Evolutionary conservation across 2,797 vertebrate genomes (phyloP).

Genomic region (Threskiornis aethiopicus): DNA sequence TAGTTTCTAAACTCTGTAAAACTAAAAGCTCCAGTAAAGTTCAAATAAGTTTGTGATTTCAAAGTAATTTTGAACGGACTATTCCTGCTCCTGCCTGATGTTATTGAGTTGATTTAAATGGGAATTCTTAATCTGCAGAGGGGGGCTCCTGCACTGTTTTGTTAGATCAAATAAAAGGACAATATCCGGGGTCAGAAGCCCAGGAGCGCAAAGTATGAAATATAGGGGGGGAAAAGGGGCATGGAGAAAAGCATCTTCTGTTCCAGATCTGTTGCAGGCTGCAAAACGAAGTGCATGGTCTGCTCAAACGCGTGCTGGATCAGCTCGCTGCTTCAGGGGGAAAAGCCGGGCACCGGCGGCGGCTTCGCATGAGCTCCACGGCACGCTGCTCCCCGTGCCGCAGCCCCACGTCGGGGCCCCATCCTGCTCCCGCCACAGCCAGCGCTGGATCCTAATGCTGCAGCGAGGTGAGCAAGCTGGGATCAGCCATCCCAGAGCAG

Average conservation of each 20-base stretch:
- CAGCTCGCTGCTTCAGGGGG: rapidly evolving
- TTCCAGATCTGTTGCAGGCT: background rate
- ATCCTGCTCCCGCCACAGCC: background rate
- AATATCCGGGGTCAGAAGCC: background rate
- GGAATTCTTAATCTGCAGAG: background rate
- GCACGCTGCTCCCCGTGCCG: background rate
- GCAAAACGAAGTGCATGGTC: background rate
- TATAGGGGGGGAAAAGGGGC: rapidly evolving
- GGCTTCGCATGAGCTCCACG: background rate
- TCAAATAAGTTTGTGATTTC: slow-evolving; percentile 56
- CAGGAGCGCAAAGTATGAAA: background rate
- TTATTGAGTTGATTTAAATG: background rate
- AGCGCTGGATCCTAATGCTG: background rate
- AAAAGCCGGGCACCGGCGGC: no score
- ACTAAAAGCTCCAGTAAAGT: slow-evolving; percentile 66
- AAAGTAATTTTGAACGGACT: slow-evolving; percentile 39
- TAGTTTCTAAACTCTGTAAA: slow-evolving; percentile 72
- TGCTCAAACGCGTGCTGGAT: background rate
- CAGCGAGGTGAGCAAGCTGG: rapidly evolving
- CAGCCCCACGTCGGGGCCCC: background rate
- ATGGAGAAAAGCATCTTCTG: background rate
- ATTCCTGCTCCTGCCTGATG: background rate
- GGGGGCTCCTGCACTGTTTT: background rate
- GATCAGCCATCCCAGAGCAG: rapidly evolving
- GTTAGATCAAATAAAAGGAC: background rate